Evolutionary conservation across 2,113 vertebrate species (phyloP).

Genomic region (Lophura nycthemera): DNA sequence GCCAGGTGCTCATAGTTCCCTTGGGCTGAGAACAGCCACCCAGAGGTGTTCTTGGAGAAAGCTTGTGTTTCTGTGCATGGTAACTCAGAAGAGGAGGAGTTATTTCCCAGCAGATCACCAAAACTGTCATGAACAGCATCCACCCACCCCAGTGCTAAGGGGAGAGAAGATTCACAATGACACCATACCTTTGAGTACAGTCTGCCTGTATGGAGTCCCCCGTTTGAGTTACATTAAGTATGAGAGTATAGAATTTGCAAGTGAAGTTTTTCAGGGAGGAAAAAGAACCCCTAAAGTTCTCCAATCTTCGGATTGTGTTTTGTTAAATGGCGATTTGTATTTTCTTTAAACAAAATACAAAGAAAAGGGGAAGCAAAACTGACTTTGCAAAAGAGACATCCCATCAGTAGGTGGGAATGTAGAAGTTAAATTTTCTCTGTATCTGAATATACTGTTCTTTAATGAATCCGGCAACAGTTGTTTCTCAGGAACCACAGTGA

Average conservation of each 20-base stretch:
- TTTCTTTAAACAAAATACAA: not conserved
- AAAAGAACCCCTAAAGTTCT: not conserved
- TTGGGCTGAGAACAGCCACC: conserved; percentile 1
- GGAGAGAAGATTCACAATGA: conserved; percentile 29
- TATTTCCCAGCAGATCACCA: not conserved
- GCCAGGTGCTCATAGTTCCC: not conserved
- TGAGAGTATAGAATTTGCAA: not conserved
- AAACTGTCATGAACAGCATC: not conserved
- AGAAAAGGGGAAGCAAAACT: not conserved
- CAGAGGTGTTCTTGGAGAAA: not conserved
- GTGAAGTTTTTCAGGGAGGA: not conserved
- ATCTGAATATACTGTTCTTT: not conserved
- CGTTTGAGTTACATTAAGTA: not conserved
- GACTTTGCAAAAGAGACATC: not conserved
- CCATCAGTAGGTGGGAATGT: not conserved
- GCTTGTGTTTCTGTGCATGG: conserved; percentile 2
- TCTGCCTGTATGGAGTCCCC: not conserved
- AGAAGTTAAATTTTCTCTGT: not conserved
- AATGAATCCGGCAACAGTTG: not conserved
- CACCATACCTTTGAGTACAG: conserved; percentile 47
- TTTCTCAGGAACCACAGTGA: not conserved
- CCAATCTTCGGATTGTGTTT: not conserved
- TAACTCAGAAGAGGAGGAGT: conserved; percentile 14
- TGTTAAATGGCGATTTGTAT: not conserved
- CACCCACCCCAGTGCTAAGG: not conserved